Evolutionary conservation across 1,140 invertebrate species (phyloP).

Genomic region (Tetranychus cinnabarinus): DNA sequence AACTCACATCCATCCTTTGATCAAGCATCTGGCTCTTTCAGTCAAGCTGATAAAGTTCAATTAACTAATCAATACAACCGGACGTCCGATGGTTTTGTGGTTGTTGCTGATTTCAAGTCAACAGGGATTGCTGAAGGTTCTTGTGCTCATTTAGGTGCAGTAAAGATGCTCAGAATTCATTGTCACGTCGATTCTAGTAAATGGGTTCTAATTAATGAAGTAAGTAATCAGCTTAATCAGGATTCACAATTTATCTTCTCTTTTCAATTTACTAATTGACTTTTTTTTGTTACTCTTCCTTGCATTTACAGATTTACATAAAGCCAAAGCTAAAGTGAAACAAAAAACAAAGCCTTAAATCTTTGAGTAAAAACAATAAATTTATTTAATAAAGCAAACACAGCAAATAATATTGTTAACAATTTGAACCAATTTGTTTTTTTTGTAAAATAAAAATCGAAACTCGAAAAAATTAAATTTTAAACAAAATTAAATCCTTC

Average conservation of each 20-base stretch:
- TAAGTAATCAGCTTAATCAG: conserved; percentile 23
- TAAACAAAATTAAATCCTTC: no score
- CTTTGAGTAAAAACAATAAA: no score
- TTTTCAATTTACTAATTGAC: background rate
- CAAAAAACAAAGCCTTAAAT: no score
- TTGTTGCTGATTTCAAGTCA: conserved; percentile 44
- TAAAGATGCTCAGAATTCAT: conserved; percentile 42
- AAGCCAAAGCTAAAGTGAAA: no score
- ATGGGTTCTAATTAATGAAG: conserved; percentile 75
- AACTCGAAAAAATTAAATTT: no score
- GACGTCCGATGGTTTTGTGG: conserved; percentile 41
- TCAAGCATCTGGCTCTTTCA: background rate
- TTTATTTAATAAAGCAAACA: no score
- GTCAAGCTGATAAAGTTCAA: background rate
- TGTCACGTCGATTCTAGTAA: conserved; percentile 57
- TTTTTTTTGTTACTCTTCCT: no score
- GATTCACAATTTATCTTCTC: background rate
- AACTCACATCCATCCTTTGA: no score
- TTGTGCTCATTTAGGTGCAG: conserved; percentile 38
- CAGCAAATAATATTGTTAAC: no score
- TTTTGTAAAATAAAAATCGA: no score
- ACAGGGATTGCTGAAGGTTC: conserved; percentile 48
- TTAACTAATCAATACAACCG: conserved; percentile 14
- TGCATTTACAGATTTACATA: no score
- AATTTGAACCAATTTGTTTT: no score